phyloP scores from a whole-genome alignment of 2,797 vertebrate genomes.

The Buceros bicornis region DNA sequence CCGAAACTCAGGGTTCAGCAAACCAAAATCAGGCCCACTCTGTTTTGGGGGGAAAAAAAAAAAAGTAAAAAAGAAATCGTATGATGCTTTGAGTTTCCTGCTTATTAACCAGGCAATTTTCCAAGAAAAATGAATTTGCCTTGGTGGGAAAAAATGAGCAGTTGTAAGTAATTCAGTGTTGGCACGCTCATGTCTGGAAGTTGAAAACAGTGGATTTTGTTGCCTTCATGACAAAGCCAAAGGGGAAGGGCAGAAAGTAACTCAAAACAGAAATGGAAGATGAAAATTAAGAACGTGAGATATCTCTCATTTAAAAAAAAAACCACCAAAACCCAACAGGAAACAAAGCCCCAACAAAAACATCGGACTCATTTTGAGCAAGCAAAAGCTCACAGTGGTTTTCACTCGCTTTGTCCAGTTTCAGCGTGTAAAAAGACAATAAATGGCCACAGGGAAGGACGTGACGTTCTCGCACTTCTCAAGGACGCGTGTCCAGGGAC shows the following conservation, averaged over 20 bases:
- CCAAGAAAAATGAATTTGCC: slow-evolving; percentile 37
- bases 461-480: background rate
- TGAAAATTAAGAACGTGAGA: background rate
- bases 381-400: background rate
- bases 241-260: background rate
- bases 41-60: background rate
- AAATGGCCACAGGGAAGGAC: background rate
- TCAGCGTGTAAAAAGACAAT: background rate
- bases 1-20: no score
- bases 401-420: background rate
- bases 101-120: background rate
- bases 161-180: background rate
- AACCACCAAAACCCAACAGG: background rate
- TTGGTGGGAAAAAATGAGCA: slow-evolving; percentile 2
- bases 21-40: background rate
- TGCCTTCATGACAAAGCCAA: background rate
- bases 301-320: background rate
- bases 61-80: background rate
- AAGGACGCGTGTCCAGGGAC: background rate
- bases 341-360: background rate
- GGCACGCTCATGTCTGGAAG: background rate
- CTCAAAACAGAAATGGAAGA: background rate
- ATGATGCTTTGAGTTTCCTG: background rate
- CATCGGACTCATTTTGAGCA: background rate
- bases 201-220: background rate